Base-by-base conservation (phyloP, 2,888 invertebrate genomes). In the Sphaerophoria taeniata region DNA sequence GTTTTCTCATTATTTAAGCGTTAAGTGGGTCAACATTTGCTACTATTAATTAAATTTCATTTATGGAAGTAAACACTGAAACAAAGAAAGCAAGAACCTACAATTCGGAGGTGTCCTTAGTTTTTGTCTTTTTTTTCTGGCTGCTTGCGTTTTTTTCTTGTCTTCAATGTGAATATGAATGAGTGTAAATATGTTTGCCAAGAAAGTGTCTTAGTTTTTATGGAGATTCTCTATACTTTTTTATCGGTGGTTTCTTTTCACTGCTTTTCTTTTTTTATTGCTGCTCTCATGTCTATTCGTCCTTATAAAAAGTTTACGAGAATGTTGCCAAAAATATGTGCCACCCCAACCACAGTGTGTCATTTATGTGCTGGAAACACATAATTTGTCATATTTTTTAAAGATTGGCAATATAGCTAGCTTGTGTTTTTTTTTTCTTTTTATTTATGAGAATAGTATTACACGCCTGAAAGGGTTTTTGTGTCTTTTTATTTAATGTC, bases 281-380 rank as follows among this genome's bases (percentile, higher is more conserved):
- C 11, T 1, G 4, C 7, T 0, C 9, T 43, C 11, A 43, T 56
- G 55, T 56, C 9, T 36, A 43, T 58, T 16, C 2, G 14, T 14
- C 11, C 11, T 11, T 6, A 60, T 16, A n/a, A 60, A 43, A 60
- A 39, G 12, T 60, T 60, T 60, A 4, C 12, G 24, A 3, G 11
- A 60, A 43, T 3, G 34, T 12, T 39, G 60, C 60, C 60, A 60
- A 60, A 11, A 43, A 58, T 39, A 58, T 16, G 5, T n/a, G n/a
- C n/a, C n/a, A n/a, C n/a, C n/a, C n/a, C 9, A 0, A 60, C 39
- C 39, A 60, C 39, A 39, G n/a, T n/a, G 11, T 60, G 39, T 60
- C 60, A 60, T 60, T 60, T 24, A 60, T 60, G 3, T 60, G 16
- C 39, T 39, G 11, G 39, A 24, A 60, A 43, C 39, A 60, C 60